Evolutionary conservation across 2,797 vertebrate species (phyloP).

Genomic region (Clarias pachynema): DNA sequence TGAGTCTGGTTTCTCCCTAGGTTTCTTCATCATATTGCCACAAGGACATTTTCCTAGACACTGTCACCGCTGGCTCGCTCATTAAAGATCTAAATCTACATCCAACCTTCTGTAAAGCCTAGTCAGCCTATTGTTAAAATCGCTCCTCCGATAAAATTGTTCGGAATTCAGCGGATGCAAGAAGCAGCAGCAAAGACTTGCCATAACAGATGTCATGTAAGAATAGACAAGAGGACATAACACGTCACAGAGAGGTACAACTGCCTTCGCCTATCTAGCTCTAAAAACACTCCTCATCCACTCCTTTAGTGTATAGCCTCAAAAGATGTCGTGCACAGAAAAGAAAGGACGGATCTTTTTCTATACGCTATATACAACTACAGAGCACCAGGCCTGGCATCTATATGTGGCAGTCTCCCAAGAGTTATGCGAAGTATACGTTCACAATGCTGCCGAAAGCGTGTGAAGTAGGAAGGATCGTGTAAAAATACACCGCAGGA

Average conservation of each 20-base stretch:
- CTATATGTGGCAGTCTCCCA: conserved; percentile 13
- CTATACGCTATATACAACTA: conserved; percentile 16
- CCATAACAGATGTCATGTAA: conserved; percentile 14
- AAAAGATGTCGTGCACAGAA: conserved; percentile 44
- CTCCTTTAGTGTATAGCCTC: not conserved
- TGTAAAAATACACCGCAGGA: conserved; percentile 12
- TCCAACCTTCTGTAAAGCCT: not conserved
- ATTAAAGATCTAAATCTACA: conserved; percentile 1
- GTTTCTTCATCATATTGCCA: not conserved
- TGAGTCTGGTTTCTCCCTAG: not conserved
- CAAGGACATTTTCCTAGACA: not conserved
- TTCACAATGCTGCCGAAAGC: conserved; percentile 6
- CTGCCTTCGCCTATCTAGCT: conserved; percentile 1
- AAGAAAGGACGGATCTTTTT: conserved; percentile 63
- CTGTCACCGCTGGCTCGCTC: not conserved
- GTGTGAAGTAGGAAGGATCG: conserved; percentile 31
- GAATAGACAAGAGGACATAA: conserved; percentile 48
- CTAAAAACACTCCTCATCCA: conserved; percentile 5
- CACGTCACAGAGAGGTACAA: not conserved
- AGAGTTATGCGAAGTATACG: conserved; percentile 33
- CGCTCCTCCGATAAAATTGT: not conserved
- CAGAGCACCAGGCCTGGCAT: conserved; percentile 25
- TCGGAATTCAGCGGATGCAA: not conserved
- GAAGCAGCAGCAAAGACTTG: not conserved
- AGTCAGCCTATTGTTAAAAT: not conserved